phyloP scores from a whole-genome alignment of 1,140 invertebrate genomes.

The Cydia pomonella region DNA sequence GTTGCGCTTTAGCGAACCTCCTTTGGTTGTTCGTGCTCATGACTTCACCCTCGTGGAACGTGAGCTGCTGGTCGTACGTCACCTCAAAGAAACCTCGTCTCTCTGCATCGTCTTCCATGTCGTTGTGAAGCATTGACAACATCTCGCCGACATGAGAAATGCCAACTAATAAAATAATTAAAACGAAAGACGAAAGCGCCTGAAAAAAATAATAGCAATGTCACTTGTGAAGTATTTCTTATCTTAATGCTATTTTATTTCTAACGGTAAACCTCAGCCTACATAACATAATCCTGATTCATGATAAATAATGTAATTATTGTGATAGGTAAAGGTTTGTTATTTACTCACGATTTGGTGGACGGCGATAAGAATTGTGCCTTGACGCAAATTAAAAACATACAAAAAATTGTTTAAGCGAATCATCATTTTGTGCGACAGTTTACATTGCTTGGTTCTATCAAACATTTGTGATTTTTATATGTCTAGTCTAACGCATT shows the following conservation, averaged over 20 bases:
- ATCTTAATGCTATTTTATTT: slow-evolving; percentile 32
- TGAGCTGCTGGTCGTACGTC: slow-evolving; percentile 56
- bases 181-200: slow-evolving; percentile 71
- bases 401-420: slow-evolving; percentile 75
- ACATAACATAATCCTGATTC: not conserved
- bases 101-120: slow-evolving; percentile 74
- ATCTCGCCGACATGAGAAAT: slow-evolving; percentile 72
- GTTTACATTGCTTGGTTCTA: slow-evolving; percentile 69
- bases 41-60: slow-evolving; percentile 67
- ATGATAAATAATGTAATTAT: slow-evolving; percentile 25
- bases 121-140: slow-evolving; percentile 69
- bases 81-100: slow-evolving; percentile 66
- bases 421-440: slow-evolving; percentile 71
- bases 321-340: slow-evolving; percentile 21
- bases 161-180: slow-evolving; percentile 71
- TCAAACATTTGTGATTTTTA: slow-evolving; percentile 72
- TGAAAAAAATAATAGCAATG: slow-evolving; percentile 49
- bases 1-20: slow-evolving; percentile 68
- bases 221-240: not conserved
- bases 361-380: slow-evolving; percentile 75
- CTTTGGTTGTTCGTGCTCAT: slow-evolving; percentile 71
- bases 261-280: too few species aligned
- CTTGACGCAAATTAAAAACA: slow-evolving; percentile 75
- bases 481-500: slow-evolving; percentile 53
- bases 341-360: slow-evolving; percentile 73